Base-by-base conservation (phyloP, 2,113 vertebrate genomes). In the Megaleporinus macrocephalus region DNA sequence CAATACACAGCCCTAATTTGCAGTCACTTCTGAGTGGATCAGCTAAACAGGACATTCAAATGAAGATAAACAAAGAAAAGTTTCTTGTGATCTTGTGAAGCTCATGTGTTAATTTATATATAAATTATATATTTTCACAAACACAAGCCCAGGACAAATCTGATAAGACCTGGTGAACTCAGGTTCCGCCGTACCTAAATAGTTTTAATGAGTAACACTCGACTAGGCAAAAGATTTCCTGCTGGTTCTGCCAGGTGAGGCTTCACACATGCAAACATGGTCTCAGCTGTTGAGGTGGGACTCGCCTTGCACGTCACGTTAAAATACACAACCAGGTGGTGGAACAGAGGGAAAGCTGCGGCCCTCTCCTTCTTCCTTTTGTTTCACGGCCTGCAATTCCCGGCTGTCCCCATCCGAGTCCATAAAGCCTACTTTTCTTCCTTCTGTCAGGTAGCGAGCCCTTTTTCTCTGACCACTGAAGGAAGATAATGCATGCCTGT, bases 321-420 rank as follows among this genome's bases (percentile, higher is more conserved):
- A 77, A 81, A 73, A 69, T 18, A 27, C 49, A 57, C 62, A 76
- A 74, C 63, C 87, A 88, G 87, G 84, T 90, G 87, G 84, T 69
- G 47, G 29, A 76, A 82, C 73, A 82, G 85, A 88, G 61, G 69
- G 53, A 73, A 72, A 63, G 72, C 57, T 72, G 82, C 77, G 36
- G 73, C 81, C 62, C 26, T 16, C 49, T 49, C 57, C 66, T 66
- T 30, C 66, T 73, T 70, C 61, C 65, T 82, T 82, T 78, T 80
- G 63, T 84, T 77, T 80, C 41, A 41, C 68, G 65, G 75, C 41
- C 62, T 66, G 27, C 78, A 61, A 29, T 79, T 73, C 66, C 53
- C 18, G 9, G n/a, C 22, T 22, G 49, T 72, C 47, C 47, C 61
- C 65, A 47, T 62, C 30, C 71, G 33, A 44, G 66, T n/a, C 10